Conservation (phyloP, 2,113 vertebrate species). For the Brachyhypopomus occidentalis region DNA sequence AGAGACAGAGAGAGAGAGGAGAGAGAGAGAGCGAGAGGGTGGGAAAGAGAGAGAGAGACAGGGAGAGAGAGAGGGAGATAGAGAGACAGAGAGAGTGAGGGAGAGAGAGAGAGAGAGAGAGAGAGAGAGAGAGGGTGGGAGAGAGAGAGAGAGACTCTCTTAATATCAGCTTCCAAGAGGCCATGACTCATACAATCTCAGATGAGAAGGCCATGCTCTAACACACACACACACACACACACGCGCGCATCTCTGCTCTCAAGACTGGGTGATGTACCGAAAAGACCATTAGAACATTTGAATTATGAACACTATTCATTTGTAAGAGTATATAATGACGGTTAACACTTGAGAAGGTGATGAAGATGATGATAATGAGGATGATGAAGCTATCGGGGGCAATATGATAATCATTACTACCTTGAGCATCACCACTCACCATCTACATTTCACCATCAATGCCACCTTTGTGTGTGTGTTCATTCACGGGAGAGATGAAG, state of each 20-base stretch:
- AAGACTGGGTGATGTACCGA: neutral
- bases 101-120: slow-evolving; percentile 8
- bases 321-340: neutral
- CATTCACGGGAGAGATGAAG: too few relatives aligned
- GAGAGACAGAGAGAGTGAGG: slow-evolving; percentile 21
- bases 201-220: slow-evolving; percentile 37
- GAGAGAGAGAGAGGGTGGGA: slow-evolving; percentile 28
- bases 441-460: neutral
- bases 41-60: slow-evolving; percentile 23
- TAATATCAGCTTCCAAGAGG: slow-evolving; percentile 42
- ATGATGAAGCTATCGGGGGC: neutral
- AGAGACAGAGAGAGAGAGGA: slow-evolving; percentile 13
- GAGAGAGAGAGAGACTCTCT: slow-evolving; percentile 10
- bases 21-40: slow-evolving; percentile 23
- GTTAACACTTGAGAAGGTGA: neutral
- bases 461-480: too few relatives aligned
- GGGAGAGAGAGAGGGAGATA: too few relatives aligned
- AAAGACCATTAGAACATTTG: neutral
- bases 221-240: neutral
- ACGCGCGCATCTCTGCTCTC: neutral
- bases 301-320: neutral
- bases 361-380: neutral
- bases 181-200: slow-evolving; percentile 41
- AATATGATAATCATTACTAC: neutral
- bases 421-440: slow-evolving; percentile 2